These are phyloP conservation scores for Atherinosoma microstoma DNA, from an alignment of 2,797 vertebrate genomes.

Conservation along the genomic window DNA sequence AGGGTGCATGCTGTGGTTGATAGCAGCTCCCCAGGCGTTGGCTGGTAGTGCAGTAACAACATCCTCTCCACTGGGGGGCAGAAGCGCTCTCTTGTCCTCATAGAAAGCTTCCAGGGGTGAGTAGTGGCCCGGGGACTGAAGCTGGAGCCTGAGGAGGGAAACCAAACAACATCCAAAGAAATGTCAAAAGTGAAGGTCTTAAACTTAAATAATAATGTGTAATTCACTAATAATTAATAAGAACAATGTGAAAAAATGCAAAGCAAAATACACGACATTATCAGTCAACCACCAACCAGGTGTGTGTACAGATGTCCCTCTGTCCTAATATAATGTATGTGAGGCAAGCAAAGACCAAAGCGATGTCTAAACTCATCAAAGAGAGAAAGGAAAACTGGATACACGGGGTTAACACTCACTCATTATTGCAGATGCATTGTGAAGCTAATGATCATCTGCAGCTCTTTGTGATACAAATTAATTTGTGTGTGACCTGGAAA, in stretches of 20 bases:
- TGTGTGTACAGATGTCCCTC: too few relatives aligned
- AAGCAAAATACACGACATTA: too few relatives aligned
- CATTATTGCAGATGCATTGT: not conserved
- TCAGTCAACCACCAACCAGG: too few relatives aligned
- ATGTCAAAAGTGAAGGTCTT: not conserved
- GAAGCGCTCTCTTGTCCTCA: conserved; percentile 91
- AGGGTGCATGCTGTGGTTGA: conserved; percentile 93
- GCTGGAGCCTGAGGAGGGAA: conserved; percentile 85
- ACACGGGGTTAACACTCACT: not conserved
- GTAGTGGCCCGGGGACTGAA: conserved; percentile 92
- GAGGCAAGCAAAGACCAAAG: too few relatives aligned
- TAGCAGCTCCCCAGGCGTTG: conserved; percentile 85
- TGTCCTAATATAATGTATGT: not conserved
- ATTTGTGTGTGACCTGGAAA: not conserved
- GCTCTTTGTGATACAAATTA: not conserved
- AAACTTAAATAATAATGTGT: not conserved
- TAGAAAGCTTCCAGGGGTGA: conserved; percentile 92
- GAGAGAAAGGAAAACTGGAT: not conserved
- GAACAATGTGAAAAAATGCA: too few relatives aligned
- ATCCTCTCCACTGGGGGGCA: conserved; percentile 81
- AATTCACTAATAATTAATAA: too few relatives aligned
- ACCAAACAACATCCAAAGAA: not conserved
- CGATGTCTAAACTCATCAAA: not conserved
- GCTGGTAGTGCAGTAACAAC: conserved; percentile 85
- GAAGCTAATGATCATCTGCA: not conserved